A percentile compares a stretch with the other conserved stretches of the same genome.
These are phyloP conservation scores for Lucifuga dentata DNA, from an alignment of 2,113 vertebrate genomes.

Conservation along the genomic window DNA sequence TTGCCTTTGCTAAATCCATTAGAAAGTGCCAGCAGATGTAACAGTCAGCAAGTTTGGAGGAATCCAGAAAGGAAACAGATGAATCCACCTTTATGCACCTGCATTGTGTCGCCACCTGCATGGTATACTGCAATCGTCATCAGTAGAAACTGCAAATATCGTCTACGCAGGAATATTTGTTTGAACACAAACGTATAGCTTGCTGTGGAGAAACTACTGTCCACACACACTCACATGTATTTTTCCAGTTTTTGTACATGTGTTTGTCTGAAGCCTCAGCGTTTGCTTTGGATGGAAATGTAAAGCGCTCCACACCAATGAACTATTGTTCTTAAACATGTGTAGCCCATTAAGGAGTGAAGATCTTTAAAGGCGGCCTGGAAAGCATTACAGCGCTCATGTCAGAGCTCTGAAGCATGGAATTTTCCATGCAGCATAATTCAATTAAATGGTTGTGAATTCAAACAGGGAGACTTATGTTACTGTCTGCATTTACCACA, in stretches of 20 bases:
- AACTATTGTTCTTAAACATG: constrained; percentile 22
- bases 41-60: neutral
- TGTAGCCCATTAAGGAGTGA: constrained; percentile 41
- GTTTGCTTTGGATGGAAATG: constrained; percentile 37
- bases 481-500: neutral
- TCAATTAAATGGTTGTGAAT: constrained; percentile 30
- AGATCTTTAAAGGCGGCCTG: constrained; percentile 47
- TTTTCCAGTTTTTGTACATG: constrained; percentile 2
- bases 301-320: constrained; percentile 25
- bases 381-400: constrained; percentile 21
- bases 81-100: constrained; percentile 29
- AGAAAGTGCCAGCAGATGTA: neutral
- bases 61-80: constrained; percentile 11
- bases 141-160: constrained; percentile 50
- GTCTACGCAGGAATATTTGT: constrained; percentile 34
- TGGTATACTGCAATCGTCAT: constrained; percentile 25
- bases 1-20: neutral
- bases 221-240: neutral
- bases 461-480: constrained; percentile 15
- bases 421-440: constrained; percentile 55
- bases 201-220: neutral
- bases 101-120: constrained; percentile 36
- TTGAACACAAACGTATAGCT: constrained; percentile 50
- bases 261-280: constrained; percentile 9
- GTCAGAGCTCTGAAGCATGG: constrained; percentile 35